These are phyloP conservation scores for Vandiemenella viatica DNA, from an alignment of 2,888 invertebrate species.

Conservation along the genomic window DNA sequence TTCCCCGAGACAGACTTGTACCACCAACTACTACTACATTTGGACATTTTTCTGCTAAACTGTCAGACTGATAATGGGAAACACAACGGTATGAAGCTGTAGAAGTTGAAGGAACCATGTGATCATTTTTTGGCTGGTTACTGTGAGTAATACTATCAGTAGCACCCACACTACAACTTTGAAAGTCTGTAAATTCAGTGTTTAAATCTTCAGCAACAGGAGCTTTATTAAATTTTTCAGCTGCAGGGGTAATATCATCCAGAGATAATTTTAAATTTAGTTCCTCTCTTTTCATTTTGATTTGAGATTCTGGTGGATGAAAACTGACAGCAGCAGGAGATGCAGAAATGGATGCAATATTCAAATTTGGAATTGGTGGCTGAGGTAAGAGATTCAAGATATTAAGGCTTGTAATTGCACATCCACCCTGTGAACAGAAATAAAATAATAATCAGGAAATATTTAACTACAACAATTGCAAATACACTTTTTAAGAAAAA, in stretches of 20 bases:
- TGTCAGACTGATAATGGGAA: neutral
- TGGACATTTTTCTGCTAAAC: constrained; percentile 14
- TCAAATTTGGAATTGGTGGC: constrained; percentile 27
- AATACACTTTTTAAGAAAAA: neutral
- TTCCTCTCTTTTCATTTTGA: constrained; percentile 6
- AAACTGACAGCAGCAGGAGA: neutral
- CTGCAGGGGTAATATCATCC: neutral
- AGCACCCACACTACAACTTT: constrained; percentile 23
- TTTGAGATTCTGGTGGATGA: too few relatives aligned
- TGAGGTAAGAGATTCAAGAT: constrained; percentile 22
- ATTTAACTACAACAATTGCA: neutral
- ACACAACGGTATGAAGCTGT: neutral
- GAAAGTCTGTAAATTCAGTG: constrained; percentile 36
- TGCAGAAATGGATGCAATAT: constrained; percentile 17
- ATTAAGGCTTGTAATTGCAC: constrained; percentile 20
- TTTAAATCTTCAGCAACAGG: constrained; percentile 2
- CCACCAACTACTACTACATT: constrained; percentile 16
- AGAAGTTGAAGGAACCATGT: neutral
- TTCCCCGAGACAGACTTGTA: constrained; percentile 26
- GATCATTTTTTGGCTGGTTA: neutral
- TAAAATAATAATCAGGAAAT: neutral
- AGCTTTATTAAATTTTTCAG: neutral
- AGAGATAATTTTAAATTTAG: constrained; percentile 4
- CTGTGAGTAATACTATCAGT: neutral
- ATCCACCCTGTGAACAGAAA: constrained; percentile 21